phyloP scores from a whole-genome alignment of 2,113 vertebrate genomes.

The Mustela lutreola region DNA sequence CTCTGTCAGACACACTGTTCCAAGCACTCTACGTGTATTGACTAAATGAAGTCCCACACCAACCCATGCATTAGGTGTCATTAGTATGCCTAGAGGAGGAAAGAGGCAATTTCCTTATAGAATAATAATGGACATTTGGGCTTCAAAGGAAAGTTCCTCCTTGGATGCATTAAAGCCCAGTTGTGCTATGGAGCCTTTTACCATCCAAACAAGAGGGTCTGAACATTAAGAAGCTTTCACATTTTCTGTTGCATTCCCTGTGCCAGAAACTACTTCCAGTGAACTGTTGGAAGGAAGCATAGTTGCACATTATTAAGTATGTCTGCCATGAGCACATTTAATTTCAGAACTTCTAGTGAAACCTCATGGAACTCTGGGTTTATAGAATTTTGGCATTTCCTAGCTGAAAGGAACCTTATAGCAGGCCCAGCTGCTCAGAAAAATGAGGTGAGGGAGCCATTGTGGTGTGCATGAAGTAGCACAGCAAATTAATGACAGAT shows the following conservation, averaged over 20 bases:
- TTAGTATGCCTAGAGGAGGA: not conserved
- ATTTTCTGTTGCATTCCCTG: not conserved
- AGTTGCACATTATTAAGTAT: not conserved
- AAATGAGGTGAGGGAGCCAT: not conserved
- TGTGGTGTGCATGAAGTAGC: not conserved
- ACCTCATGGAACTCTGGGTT: not conserved
- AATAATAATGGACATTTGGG: not conserved
- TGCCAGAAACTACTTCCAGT: not conserved
- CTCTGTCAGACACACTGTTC: not conserved
- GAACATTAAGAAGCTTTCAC: not conserved
- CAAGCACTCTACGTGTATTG: not conserved
- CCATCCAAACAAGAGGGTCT: not conserved
- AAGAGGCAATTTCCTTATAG: not conserved
- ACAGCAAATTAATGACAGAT: not conserved
- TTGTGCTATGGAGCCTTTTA: not conserved
- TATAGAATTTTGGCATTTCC: constrained; percentile 18
- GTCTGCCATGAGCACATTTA: not conserved
- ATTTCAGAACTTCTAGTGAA: constrained; percentile 32
- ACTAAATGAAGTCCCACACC: not conserved
- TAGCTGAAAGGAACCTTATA: not conserved
- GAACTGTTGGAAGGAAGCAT: not conserved
- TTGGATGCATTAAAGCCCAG: not conserved
- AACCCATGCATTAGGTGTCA: not conserved
- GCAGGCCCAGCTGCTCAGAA: not conserved
- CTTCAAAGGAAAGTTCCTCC: constrained; percentile 8